Percentiles rank a stretch among this genome's conserved stretches.
Conservation (phyloP, 2,113 vertebrate genomes). For the Lethenteron camtschaticum region DNA sequence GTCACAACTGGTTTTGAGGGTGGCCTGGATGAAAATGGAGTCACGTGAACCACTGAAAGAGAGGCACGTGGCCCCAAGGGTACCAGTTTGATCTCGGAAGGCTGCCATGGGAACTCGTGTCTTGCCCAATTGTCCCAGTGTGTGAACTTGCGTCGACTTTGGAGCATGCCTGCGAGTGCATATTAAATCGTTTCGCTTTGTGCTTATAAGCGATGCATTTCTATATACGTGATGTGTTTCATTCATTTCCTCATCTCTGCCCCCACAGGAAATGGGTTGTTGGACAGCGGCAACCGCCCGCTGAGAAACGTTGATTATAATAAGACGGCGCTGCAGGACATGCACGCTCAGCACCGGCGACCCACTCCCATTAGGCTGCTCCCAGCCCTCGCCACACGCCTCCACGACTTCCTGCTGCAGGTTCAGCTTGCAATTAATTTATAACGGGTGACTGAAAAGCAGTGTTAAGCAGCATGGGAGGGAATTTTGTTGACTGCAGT, state of each 20-base stretch:
- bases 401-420: conserved; percentile 44
- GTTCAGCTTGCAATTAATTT: conserved; percentile 18
- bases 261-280: conserved; percentile 45
- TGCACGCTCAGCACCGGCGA: conserved; percentile 37
- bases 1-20: no score
- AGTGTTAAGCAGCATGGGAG: no score
- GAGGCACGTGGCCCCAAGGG: background rate
- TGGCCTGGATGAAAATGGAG: no score
- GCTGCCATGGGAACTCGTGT: conserved; percentile 2
- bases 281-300: conserved; percentile 59
- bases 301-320: conserved; percentile 74
- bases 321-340: conserved; percentile 34
- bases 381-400: conserved; percentile 29
- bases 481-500: no score
- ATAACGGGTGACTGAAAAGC: background rate
- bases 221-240: background rate
- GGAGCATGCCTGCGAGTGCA: background rate
- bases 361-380: conserved; percentile 49
- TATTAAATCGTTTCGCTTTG: background rate
- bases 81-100: background rate
- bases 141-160: fast-evolving
- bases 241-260: background rate
- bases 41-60: no score
- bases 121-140: background rate
- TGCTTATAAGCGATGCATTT: background rate